Conservation (phyloP, 2,797 vertebrate species). For the Lophotriccus pileatus region DNA sequence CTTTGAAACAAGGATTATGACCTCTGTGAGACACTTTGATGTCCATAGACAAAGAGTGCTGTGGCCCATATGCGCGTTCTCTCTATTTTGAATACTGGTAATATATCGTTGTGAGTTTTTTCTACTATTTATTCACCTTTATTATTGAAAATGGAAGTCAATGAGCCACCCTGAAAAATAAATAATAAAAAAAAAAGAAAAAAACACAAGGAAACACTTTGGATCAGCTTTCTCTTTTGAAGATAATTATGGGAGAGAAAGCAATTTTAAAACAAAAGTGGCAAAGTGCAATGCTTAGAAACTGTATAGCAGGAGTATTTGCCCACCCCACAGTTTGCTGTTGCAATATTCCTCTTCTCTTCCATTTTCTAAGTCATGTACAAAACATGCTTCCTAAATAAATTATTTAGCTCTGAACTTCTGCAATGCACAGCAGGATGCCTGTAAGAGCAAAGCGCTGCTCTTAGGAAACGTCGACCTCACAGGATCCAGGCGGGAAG, state of each 20-base stretch:
- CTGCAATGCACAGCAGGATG: background rate
- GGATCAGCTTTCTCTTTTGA: background rate
- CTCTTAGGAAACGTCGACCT: background rate
- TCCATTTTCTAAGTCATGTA: background rate
- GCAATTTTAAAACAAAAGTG: slow-evolving; percentile 20
- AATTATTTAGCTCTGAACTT: background rate
- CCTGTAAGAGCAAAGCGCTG: background rate
- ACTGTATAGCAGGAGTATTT: background rate
- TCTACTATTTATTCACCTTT: background rate
- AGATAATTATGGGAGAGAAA: background rate
- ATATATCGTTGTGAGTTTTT: rapidly evolving
- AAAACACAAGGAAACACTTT: background rate
- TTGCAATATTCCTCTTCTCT: background rate
- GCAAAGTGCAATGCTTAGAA: background rate
- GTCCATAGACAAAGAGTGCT: background rate
- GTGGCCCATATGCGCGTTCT: background rate
- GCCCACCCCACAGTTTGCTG: background rate
- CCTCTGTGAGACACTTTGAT: slow-evolving; percentile 17
- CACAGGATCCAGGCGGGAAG: background rate
- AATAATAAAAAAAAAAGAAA: background rate
- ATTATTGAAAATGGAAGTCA: slow-evolving; percentile 12
- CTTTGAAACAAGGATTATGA: slow-evolving; percentile 19
- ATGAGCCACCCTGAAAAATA: background rate
- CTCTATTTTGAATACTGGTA: background rate
- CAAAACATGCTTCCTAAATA: background rate